Base-by-base conservation (phyloP, 2,888 invertebrate genomes). In the Drosophila kanekoi region DNA sequence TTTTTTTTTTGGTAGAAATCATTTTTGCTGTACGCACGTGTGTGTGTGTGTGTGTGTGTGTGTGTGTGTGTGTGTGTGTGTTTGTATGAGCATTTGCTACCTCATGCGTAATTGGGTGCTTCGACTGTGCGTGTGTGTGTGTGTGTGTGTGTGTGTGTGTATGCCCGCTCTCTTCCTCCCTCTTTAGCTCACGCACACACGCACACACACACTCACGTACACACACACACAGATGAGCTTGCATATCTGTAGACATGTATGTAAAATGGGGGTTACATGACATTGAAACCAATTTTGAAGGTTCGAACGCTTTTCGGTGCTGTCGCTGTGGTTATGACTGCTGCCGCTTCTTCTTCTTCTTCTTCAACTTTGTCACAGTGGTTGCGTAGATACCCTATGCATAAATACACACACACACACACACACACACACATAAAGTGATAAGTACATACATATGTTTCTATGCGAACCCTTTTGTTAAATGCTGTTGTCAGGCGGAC, bases 241-340 rank as follows among this genome's bases (percentile, higher is more conserved):
- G 54, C 54, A 54, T 35, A 44, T 54, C 54, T 44, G 23, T 47
- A 58, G 6, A 44, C 18, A 40, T 63, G 65, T 40, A 57, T 76
- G 71, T 72, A 85, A 82, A 79, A 85, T 68, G 75, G 80, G 86
- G 88, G 84, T 84, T 87, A 87, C 88, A 82, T 84, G 88, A 87
- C 88, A 84, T 86, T 85, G 84, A 87, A 87, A 86, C 86, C 68
- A 56, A 79, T 66, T 82, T 83, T 82, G 83, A 85, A 87, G 85
- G 87, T 87, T 86, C 72, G 79, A 71, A 69, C 52, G 51, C 65
- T 62, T 64, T 33, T 44, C 11, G 11, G 5, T 18, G 11, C 37
- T 38, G 10, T 18, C 20, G 20, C 20, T 5, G 5, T 20, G 20
- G 18, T 32, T 33, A 33, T 11, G n/a, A n/a, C 28, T 41, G 28